A percentile compares a stretch with the other conserved stretches of the same genome.
Conservation (phyloP, 2,797 vertebrate genomes). For the Chiroxiphia lanceolata region DNA sequence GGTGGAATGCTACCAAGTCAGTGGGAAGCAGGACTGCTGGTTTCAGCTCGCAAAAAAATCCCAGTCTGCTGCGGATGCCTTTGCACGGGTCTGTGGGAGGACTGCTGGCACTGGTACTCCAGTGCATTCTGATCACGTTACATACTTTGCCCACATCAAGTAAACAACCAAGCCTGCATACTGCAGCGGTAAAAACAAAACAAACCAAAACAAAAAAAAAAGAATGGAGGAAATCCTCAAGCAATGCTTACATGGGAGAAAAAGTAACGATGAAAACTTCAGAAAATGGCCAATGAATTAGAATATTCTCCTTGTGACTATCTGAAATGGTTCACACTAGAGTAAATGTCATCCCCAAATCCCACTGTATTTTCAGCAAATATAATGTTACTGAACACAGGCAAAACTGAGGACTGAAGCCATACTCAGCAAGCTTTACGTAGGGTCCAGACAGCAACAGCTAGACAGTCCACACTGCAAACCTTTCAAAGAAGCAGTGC, state of each 20-base stretch:
- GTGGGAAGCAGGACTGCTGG: conserved; percentile 48
- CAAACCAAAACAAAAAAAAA: neutral
- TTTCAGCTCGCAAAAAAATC: conserved; percentile 44
- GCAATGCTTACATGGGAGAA: neutral
- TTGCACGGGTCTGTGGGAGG: conserved; percentile 45
- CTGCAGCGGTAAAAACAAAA: neutral
- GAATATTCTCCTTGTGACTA: neutral
- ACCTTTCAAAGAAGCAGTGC: conserved; percentile 41
- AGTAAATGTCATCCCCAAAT: neutral
- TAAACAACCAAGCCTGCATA: conserved; percentile 46
- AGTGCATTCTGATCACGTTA: conserved; percentile 33
- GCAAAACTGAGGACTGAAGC: neutral
- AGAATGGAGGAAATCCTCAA: neutral
- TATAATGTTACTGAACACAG: neutral
- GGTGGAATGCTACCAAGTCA: neutral
- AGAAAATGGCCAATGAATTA: neutral
- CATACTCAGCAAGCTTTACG: neutral
- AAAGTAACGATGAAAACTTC: neutral
- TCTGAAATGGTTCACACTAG: neutral
- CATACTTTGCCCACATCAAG: conserved; percentile 34
- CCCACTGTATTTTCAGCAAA: neutral
- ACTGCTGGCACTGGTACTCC: neutral
- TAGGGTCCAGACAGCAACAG: neutral
- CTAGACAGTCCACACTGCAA: neutral
- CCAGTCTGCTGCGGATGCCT: neutral